Percentiles rank a stretch among this genome's conserved stretches.
These are phyloP conservation scores for Pempheris klunzingeri DNA, from an alignment of 2,797 vertebrate species.

Conservation along the genomic window DNA sequence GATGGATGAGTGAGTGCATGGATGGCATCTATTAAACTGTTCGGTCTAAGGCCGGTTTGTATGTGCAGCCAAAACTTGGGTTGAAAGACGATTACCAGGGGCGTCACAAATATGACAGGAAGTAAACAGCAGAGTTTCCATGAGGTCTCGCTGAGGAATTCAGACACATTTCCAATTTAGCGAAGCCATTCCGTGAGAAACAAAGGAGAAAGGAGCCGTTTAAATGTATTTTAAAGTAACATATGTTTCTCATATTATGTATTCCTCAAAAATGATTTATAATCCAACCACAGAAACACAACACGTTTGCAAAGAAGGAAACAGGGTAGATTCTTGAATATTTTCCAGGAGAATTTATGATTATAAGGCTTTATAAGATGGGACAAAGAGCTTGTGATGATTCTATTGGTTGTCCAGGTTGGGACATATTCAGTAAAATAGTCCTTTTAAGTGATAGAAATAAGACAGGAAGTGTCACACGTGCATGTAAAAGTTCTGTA, in stretches of 20 bases:
- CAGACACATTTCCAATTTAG: not conserved
- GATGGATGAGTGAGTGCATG: conserved; percentile 44
- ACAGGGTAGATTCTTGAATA: not conserved
- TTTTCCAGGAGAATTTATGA: not conserved
- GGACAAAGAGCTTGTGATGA: not conserved
- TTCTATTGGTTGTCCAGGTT: not conserved
- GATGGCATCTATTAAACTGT: conserved; percentile 29
- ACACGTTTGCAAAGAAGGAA: not conserved
- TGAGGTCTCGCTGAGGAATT: not conserved
- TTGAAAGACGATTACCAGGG: conserved; percentile 28
- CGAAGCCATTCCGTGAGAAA: not conserved
- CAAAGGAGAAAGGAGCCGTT: conserved; percentile 10
- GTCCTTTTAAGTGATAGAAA: not conserved
- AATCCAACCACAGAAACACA: not conserved
- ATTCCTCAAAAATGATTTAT: not conserved
- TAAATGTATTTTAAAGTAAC: not conserved
- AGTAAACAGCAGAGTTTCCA: conserved; percentile 21
- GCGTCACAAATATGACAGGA: conserved; percentile 12
- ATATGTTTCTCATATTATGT: not conserved
- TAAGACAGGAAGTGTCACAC: not conserved
- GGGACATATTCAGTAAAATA: not conserved
- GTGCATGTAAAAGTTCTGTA: not conserved
- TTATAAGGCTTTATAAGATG: not conserved
- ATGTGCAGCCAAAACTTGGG: not conserved
- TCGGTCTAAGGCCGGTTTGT: conserved; percentile 16